These are phyloP conservation scores for Disparrhopalites patrizii DNA, from an alignment of 2,888 invertebrate genomes.

Conservation along the genomic window DNA sequence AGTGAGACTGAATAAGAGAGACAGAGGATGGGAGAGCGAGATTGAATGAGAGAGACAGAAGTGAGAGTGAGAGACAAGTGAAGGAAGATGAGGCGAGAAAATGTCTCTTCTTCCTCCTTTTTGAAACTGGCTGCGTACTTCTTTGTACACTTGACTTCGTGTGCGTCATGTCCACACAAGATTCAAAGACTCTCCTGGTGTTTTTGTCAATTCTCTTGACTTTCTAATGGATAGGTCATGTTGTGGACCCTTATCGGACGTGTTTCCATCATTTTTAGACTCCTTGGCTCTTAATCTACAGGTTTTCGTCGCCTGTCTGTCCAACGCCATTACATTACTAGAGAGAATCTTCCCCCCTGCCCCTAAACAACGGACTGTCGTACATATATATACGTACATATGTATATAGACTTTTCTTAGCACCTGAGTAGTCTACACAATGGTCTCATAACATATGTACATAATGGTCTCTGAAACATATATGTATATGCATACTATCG, in stretches of 20 bases:
- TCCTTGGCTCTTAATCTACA: conserved; percentile 25
- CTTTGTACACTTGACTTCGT: conserved; percentile 19
- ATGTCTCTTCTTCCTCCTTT: too few relatives aligned
- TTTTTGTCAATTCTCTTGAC: conserved; percentile 27
- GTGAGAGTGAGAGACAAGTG: background rate
- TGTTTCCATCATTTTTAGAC: conserved; percentile 37
- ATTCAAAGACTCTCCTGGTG: conserved; percentile 8
- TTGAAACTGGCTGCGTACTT: too few relatives aligned
- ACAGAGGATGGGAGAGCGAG: too few relatives aligned
- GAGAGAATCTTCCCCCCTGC: too few relatives aligned
- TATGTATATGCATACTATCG: background rate
- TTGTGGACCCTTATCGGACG: conserved; percentile 40
- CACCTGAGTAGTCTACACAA: too few relatives aligned
- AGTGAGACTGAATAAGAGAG: too few relatives aligned
- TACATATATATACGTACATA: too few relatives aligned
- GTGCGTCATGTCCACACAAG: conserved; percentile 18
- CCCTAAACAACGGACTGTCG: too few relatives aligned
- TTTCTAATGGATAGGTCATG: conserved; percentile 47
- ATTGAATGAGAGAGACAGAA: background rate
- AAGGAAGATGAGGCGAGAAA: conserved; percentile 18
- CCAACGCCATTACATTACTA: conserved; percentile 19
- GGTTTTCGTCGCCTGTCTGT: conserved; percentile 25
- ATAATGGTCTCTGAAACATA: background rate
- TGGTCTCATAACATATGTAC: too few relatives aligned
- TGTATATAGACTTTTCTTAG: too few relatives aligned